Conservation (phyloP, 2,797 vertebrate species). For the Pangasius macronema region DNA sequence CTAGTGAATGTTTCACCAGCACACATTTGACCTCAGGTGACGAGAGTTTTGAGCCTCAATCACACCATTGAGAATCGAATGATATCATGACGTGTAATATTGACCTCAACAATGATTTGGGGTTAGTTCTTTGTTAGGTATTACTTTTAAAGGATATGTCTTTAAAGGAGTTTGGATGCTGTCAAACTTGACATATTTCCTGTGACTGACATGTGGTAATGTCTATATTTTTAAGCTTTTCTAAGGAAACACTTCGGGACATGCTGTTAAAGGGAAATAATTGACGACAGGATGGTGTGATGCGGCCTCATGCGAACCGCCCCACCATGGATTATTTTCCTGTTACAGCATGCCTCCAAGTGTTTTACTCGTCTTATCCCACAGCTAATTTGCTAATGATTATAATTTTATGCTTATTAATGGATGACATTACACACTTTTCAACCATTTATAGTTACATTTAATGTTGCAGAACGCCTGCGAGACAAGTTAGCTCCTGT, state of each 20-base stretch:
- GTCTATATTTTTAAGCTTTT: neutral
- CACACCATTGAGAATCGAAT: neutral
- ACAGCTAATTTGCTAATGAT: neutral
- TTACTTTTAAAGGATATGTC: neutral
- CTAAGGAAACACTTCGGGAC: neutral
- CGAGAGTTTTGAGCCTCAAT: neutral
- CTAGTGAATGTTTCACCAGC: neutral
- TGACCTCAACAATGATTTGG: neutral
- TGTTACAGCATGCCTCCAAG: neutral
- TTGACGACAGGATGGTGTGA: neutral
- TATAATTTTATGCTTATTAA: neutral
- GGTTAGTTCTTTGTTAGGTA: neutral
- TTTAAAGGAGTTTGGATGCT: neutral
- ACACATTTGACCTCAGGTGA: neutral
- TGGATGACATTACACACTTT: neutral
- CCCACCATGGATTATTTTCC: neutral
- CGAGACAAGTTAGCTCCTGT: neutral
- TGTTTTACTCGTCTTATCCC: neutral
- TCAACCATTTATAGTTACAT: neutral
- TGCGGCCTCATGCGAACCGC: neutral
- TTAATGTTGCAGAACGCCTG: neutral
- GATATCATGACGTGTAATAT: neutral
- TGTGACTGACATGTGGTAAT: neutral
- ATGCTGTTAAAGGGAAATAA: neutral
- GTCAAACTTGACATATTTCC: neutral